phyloP scores from a whole-genome alignment of 2,888 invertebrate species.

The Thera britannica region DNA sequence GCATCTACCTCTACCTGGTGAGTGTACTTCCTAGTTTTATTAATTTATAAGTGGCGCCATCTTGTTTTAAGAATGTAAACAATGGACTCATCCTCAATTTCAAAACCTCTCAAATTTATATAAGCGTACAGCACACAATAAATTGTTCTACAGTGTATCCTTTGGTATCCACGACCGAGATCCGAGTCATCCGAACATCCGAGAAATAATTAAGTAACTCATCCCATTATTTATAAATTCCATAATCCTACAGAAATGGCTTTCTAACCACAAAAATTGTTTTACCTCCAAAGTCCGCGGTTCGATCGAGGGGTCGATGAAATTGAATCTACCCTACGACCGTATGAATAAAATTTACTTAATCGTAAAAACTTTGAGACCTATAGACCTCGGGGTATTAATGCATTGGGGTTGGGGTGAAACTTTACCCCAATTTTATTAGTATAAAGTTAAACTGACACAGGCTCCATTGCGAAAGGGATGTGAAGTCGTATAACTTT shows the following conservation, averaged over 20 bases:
- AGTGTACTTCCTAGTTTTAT: constrained; percentile 39
- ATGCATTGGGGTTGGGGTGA: constrained; percentile 40
- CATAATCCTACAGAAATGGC: constrained; percentile 48
- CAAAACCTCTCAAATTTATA: background rate
- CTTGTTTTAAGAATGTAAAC: background rate
- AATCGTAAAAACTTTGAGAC: constrained; percentile 66
- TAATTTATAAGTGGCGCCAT: background rate
- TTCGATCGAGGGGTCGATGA: constrained; percentile 64
- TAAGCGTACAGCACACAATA: background rate
- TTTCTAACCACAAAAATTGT: constrained; percentile 65
- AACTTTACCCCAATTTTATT: constrained; percentile 42
- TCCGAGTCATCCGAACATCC: too few relatives aligned
- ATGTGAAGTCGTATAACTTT: constrained; percentile 35
- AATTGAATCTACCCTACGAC: constrained; percentile 64
- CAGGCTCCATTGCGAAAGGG: constrained; percentile 40
- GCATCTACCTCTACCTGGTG: constrained; percentile 66
- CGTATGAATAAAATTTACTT: constrained; percentile 78
- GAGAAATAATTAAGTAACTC: constrained; percentile 16
- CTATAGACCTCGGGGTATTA: constrained; percentile 36
- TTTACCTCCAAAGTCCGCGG: constrained; percentile 64
- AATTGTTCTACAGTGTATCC: too few relatives aligned
- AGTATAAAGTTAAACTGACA: constrained; percentile 41
- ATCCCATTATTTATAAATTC: constrained; percentile 49
- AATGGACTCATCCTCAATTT: background rate
- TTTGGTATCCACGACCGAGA: too few relatives aligned